A percentile compares a stretch with the other conserved stretches of the same genome.
phyloP scores from a whole-genome alignment of 2,888 invertebrate genomes.

The Orthosia incerta region DNA sequence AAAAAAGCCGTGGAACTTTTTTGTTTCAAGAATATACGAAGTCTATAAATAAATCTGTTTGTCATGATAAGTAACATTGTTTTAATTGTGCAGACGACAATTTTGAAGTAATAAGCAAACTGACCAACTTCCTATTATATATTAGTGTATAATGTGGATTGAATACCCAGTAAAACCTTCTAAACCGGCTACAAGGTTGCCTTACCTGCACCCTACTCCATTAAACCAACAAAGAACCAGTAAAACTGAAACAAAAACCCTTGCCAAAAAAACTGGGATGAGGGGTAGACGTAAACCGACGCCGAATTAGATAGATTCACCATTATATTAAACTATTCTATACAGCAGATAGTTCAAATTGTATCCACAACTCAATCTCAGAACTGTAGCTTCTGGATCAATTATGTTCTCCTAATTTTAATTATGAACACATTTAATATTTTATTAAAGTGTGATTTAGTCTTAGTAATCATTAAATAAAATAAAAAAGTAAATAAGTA shows the following conservation, averaged over 20 bases:
- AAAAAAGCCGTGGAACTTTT: slow-evolving; percentile 3
- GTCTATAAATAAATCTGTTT: not conserved
- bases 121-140: too few relatives aligned
- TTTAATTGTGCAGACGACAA: not conserved
- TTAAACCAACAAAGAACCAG: slow-evolving; percentile 28
- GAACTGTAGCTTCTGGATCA: too few relatives aligned
- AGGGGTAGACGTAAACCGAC: slow-evolving; percentile 1
- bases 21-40: not conserved
- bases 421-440: not conserved
- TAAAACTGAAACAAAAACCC: slow-evolving; percentile 32
- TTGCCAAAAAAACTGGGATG: slow-evolving; percentile 24
- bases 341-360: not conserved
- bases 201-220: not conserved
- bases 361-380: not conserved
- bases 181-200: not conserved
- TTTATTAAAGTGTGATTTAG: not conserved
- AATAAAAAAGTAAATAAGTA: slow-evolving; percentile 3
- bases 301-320: not conserved
- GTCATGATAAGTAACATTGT: not conserved
- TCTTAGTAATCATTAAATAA: slow-evolving; percentile 1
- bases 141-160: too few relatives aligned
- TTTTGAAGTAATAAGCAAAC: not conserved
- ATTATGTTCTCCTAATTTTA: too few relatives aligned
- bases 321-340: slow-evolving; percentile 14
- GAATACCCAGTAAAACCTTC: not conserved